Base-by-base conservation (phyloP, 2,113 vertebrate species). In the Octodon degus region DNA sequence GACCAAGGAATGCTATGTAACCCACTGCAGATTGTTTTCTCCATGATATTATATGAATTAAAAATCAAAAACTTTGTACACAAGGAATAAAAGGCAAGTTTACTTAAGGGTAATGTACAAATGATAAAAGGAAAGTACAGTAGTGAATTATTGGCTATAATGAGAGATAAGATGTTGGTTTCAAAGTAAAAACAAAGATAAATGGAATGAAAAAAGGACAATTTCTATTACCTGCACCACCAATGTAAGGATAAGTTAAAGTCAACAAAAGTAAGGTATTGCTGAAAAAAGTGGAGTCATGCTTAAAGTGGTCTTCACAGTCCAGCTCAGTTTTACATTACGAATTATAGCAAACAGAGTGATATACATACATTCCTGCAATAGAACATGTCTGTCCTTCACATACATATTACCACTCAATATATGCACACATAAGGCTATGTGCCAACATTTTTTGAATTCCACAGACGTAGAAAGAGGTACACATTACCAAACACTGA, bases 221-320 rank as follows among this genome's bases (percentile, higher is more conserved):
- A 7, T 62, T 58, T 92, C 27, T 32, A 58, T 43, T 68, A 40
- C 32, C 2, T 76, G 25, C 17, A 27, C 50, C 32, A 89, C 9
- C 32, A 74, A 79, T 37, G 77, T 53, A 55, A 81, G 16, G 53
- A 70, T 79, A 79, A 89, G 95, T 91, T 43, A 89, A 96, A 5
- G 25, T 40, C 17, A 95, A 94, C 85, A 4, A 80, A 79, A 53
- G 30, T 63, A 89, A 74, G 4, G 3, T 63, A 80, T 34, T 93
- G 12, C 4, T 95, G 47, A 20, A 87, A 91, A 90, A 50, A 60
- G 11, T 91, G 32, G 3, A 67, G 6, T 67, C 3, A 86, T 82
- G 10, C 47, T 89, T 30, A 74, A 74, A 17, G 34, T 37, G 2
- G 40, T 65, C 20, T 91, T 94, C 70, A 72, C 13, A 62, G 32